Conservation (phyloP, 2,113 vertebrate genomes). For the Forbesichthys agassizii region DNA sequence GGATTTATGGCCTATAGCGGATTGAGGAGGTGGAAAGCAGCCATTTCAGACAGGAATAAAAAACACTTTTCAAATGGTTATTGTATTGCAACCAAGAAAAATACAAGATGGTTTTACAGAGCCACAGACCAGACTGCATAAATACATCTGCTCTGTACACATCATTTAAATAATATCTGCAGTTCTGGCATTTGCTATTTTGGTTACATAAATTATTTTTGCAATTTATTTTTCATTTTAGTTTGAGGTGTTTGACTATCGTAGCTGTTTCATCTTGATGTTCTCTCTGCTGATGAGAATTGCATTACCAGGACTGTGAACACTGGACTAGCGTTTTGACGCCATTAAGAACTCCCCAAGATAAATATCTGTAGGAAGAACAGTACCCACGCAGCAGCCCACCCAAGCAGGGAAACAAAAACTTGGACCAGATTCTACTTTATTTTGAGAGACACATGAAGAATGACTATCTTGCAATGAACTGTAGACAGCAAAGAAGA, state of each 20-base stretch:
- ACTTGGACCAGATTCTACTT: slow-evolving; percentile 29
- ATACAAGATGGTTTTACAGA: slow-evolving; percentile 42
- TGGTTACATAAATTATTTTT: slow-evolving; percentile 25
- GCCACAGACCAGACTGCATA: slow-evolving; percentile 42
- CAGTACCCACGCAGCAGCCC: slow-evolving; percentile 28
- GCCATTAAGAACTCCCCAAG: slow-evolving; percentile 1
- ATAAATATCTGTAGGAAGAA: not conserved
- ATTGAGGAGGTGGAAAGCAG: slow-evolving; percentile 36
- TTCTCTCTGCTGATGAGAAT: not conserved
- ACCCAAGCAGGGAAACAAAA: slow-evolving; percentile 38
- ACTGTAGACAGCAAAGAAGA: slow-evolving; percentile 19
- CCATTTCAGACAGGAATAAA: slow-evolving; percentile 50
- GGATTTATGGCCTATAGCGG: slow-evolving; percentile 53
- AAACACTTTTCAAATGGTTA: slow-evolving; percentile 51
- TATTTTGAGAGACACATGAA: slow-evolving; percentile 43
- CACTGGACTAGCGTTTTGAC: not conserved
- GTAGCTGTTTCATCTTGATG: slow-evolving; percentile 30
- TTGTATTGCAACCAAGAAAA: slow-evolving; percentile 63
- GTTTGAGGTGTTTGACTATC: slow-evolving; percentile 26
- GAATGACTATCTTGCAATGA: slow-evolving; percentile 30
- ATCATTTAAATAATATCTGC: slow-evolving; percentile 37
- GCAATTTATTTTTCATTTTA: slow-evolving; percentile 28
- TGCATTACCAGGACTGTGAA: not conserved
- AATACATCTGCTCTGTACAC: slow-evolving; percentile 46
- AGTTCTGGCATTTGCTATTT: slow-evolving; percentile 31